Evolutionary conservation across 2,888 invertebrate species (phyloP).

Genomic region (Pollenia amentaria): DNA sequence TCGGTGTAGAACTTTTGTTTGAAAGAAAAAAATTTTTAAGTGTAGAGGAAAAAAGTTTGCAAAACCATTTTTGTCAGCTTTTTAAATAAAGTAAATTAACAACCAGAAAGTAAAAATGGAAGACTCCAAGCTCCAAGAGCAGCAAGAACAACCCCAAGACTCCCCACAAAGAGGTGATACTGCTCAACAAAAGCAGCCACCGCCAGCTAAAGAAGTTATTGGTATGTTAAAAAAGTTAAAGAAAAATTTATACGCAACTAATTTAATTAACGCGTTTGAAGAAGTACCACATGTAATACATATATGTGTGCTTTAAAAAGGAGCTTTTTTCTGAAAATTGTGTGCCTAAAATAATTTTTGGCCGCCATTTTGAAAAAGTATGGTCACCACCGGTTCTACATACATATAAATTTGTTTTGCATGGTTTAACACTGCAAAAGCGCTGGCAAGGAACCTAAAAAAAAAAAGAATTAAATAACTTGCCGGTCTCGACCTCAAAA

Average conservation of each 20-base stretch:
- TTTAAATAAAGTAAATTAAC: constrained; percentile 31
- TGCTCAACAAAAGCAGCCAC: constrained; percentile 81
- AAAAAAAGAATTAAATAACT: constrained; percentile 32
- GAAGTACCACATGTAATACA: constrained; percentile 39
- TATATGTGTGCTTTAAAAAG: constrained; percentile 55
- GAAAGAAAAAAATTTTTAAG: constrained; percentile 67
- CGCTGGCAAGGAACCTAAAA: not conserved
- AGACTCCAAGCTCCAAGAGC: constrained; percentile 91
- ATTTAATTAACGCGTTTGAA: constrained; percentile 27
- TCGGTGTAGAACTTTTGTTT: constrained; percentile 73
- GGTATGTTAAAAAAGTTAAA: constrained; percentile 85
- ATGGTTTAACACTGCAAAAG: constrained; percentile 24
- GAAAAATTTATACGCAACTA: constrained; percentile 27
- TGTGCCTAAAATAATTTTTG: constrained; percentile 73
- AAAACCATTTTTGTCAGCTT: constrained; percentile 72
- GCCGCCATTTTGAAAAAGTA: constrained; percentile 69
- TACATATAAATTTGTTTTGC: constrained; percentile 34
- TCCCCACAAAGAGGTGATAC: constrained; percentile 80
- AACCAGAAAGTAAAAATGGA: constrained; percentile 87
- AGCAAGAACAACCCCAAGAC: constrained; percentile 87
- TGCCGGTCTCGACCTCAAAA: constrained; percentile 62
- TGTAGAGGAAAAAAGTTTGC: constrained; percentile 69
- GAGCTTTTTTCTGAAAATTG: constrained; percentile 65
- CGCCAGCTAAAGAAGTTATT: constrained; percentile 92
- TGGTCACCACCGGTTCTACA: constrained; percentile 68